A percentile compares a stretch with the other conserved stretches of the same genome.
These are phyloP conservation scores for Lasioglossum calceatum DNA, from an alignment of 2,888 invertebrate genomes.

Conservation along the genomic window DNA sequence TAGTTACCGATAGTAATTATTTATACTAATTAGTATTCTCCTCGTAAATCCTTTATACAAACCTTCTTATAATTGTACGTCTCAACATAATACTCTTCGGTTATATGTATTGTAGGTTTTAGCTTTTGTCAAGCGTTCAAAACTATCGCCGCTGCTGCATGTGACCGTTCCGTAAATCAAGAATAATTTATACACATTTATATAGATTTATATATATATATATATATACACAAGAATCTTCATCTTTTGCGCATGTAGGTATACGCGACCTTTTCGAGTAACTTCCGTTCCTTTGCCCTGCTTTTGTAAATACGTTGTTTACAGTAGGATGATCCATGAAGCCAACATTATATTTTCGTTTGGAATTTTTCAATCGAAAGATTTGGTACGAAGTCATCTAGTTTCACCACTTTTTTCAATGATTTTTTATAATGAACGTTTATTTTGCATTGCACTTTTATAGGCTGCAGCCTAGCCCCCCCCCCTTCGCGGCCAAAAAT, in stretches of 20 bases:
- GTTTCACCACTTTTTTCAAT: background rate
- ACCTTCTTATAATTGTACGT: conserved; percentile 63
- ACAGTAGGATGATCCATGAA: conserved; percentile 25
- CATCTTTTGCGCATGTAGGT: conserved; percentile 44
- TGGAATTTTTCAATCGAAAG: background rate
- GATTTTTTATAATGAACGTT: background rate
- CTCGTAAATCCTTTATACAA: conserved; percentile 74
- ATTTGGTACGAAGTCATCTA: background rate
- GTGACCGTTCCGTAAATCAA: conserved; percentile 52
- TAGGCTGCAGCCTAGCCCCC: too few species aligned
- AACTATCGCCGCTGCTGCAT: conserved; percentile 40
- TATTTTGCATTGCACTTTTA: background rate
- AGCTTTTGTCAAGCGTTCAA: conserved; percentile 42
- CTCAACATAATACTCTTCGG: conserved; percentile 64
- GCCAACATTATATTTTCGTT: background rate
- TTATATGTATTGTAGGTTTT: conserved; percentile 34
- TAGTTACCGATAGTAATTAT: conserved; percentile 75
- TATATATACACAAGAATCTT: conserved; percentile 46
- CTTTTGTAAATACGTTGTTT: background rate
- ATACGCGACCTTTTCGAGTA: conserved; percentile 25
- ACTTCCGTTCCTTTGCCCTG: conserved; percentile 9
- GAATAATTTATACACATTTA: conserved; percentile 45
- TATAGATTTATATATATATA: conserved; percentile 8
- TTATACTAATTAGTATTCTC: conserved; percentile 75
- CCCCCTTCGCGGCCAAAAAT: too few species aligned